These are phyloP conservation scores for Nansenia antarctica DNA, from an alignment of 2,113 vertebrate genomes.

Conservation along the genomic window DNA sequence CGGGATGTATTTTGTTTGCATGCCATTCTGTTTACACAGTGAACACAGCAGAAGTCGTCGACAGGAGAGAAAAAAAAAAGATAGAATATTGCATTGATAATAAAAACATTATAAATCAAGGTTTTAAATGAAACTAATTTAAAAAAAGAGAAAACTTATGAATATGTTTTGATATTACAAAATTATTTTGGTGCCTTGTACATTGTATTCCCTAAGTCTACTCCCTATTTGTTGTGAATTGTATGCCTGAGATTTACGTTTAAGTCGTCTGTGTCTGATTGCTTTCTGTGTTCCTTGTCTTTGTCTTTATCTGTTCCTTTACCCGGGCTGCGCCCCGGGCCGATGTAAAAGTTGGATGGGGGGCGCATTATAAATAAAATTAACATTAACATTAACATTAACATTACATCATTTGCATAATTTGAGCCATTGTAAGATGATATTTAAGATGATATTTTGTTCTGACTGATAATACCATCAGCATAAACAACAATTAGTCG, in stretches of 20 bases:
- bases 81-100: slow-evolving; percentile 57
- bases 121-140: slow-evolving; percentile 54
- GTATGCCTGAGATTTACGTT: no score
- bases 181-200: slow-evolving; percentile 44
- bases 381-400: no score
- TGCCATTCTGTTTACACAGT: slow-evolving; percentile 58
- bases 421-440: slow-evolving; percentile 72
- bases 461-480: slow-evolving; percentile 72
- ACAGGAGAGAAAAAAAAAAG: slow-evolving; percentile 57
- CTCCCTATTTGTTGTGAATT: no score
- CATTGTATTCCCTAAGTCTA: no score
- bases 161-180: slow-evolving; percentile 64
- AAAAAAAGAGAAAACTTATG: slow-evolving; percentile 62
- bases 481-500: slow-evolving; percentile 62
- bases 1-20: no score
- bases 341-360: no score
- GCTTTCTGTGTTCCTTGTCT: no score
- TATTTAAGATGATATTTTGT: slow-evolving; percentile 71
- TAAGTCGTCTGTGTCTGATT: no score
- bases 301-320: no score
- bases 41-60: slow-evolving; percentile 36
- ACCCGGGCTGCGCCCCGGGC: no score
- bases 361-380: no score
- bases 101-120: slow-evolving; percentile 31
- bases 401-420: slow-evolving; percentile 79